phyloP scores from a whole-genome alignment of 2,888 invertebrate species.

The Cephus pygmeus region DNA sequence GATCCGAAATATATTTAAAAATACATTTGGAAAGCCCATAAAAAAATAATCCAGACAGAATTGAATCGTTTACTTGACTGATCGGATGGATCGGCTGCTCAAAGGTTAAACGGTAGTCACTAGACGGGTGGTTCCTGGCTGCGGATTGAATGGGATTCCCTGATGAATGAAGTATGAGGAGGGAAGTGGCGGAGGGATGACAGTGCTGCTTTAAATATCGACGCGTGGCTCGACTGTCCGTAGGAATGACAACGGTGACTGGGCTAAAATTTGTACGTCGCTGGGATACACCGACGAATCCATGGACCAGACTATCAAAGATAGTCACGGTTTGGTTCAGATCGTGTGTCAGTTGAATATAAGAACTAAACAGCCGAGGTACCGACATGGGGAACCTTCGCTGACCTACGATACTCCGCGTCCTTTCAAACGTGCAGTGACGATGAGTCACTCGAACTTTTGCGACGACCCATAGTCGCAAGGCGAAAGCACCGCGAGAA shows the following conservation, averaged over 20 bases:
- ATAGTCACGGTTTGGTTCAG: not conserved
- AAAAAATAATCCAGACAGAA: not conserved
- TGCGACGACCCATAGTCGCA: not conserved
- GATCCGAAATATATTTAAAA: not conserved
- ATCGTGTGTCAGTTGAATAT: not conserved
- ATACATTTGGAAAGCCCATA: not conserved
- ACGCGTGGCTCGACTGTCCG: slow-evolving; percentile 34
- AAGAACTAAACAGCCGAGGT: not conserved
- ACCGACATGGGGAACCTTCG: not conserved
- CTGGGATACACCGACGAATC: not conserved
- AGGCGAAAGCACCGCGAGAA: not conserved
- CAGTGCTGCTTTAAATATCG: slow-evolving; percentile 51
- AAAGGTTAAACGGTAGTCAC: slow-evolving; percentile 25
- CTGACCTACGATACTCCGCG: not conserved
- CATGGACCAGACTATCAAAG: not conserved
- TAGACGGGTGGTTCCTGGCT: slow-evolving; percentile 29
- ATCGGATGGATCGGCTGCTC: not conserved
- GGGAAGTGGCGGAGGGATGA: slow-evolving; percentile 39
- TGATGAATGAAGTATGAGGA: slow-evolving; percentile 45
- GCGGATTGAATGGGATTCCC: slow-evolving; percentile 31
- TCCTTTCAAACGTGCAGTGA: not conserved
- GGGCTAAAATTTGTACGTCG: slow-evolving; percentile 33
- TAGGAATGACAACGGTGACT: slow-evolving; percentile 42
- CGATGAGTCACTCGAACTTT: not conserved
- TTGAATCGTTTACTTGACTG: not conserved